These are phyloP conservation scores for Sycobia sp. DNA, from an alignment of 1,140 invertebrate species.

Conservation along the genomic window DNA sequence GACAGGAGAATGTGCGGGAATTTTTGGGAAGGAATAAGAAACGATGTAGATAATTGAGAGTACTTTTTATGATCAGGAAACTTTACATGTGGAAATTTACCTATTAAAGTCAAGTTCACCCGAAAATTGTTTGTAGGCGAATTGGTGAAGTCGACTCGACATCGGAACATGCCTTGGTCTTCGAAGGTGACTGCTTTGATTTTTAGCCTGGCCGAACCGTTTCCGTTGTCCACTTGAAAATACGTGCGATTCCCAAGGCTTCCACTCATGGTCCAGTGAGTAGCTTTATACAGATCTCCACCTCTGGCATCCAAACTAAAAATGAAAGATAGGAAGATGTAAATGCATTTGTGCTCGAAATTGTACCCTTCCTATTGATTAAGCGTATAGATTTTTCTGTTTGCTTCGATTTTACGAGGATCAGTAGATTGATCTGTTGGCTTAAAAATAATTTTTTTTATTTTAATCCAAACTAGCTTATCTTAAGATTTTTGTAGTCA, in stretches of 20 bases:
- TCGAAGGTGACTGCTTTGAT: constrained; percentile 73
- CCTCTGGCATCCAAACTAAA: constrained; percentile 79
- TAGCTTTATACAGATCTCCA: constrained; percentile 65
- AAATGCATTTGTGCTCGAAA: constrained; percentile 26
- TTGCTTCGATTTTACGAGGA: no score
- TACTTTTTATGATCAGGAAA: no score
- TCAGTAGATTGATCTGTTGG: no score
- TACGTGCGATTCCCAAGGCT: constrained; percentile 76
- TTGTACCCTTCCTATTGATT: no score
- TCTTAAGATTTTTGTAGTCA: no score
- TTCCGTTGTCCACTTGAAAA: constrained; percentile 74
- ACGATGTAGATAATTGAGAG: no score
- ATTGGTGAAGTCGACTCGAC: constrained; percentile 83
- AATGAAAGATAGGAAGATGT: constrained; percentile 45
- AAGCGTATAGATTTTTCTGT: no score
- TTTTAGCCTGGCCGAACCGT: constrained; percentile 67
- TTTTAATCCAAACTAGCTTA: no score
- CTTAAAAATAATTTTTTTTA: no score
- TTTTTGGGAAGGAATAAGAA: no score
- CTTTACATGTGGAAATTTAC: constrained; percentile 65
- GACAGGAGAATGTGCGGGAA: no score
- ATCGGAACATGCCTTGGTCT: constrained; percentile 81
- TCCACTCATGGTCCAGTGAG: constrained; percentile 76
- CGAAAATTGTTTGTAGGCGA: constrained; percentile 83
- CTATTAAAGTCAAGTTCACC: constrained; percentile 84